These are phyloP conservation scores for Halocynthia roretzi DNA, from an alignment of 23 tunicate genomes.

Conservation along the genomic window DNA sequence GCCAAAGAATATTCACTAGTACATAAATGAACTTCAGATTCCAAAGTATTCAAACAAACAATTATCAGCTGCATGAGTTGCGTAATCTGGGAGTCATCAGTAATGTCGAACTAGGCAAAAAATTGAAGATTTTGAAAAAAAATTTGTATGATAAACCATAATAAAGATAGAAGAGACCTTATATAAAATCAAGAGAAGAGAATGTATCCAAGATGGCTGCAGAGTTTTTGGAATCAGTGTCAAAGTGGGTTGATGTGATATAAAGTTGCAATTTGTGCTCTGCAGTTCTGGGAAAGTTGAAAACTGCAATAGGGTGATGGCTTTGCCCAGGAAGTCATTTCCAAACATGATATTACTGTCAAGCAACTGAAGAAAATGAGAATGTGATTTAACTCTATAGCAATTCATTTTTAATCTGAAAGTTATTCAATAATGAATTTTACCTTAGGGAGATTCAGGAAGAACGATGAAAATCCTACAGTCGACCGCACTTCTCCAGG, in stretches of 20 bases:
- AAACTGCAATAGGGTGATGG: constrained; percentile 27
- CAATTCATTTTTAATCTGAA: not conserved
- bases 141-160: not conserved
- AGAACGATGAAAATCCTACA: constrained; percentile 38
- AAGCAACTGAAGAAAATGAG: constrained; percentile 31
- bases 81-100: constrained; percentile 19
- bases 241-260: constrained; percentile 8
- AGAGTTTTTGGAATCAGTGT: constrained; percentile 3
- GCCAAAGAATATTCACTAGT: constrained; percentile 1
- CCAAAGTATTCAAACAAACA: constrained; percentile 35
- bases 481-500: constrained; percentile 18
- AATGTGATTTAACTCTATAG: not conserved
- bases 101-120: constrained; percentile 10
- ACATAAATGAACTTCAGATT: constrained; percentile 30
- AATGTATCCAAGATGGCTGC: constrained; percentile 47
- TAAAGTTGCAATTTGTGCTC: not conserved
- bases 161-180: constrained; percentile 32
- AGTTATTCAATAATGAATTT: not conserved
- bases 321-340: constrained; percentile 28
- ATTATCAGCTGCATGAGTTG: constrained; percentile 18
- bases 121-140: not conserved
- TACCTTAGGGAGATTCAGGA: constrained; percentile 41
- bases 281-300: constrained; percentile 3
- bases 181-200: constrained; percentile 50
- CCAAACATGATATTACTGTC: constrained; percentile 44